These are phyloP conservation scores for Morone chrysops DNA, from an alignment of 2,113 vertebrate genomes.

Conservation along the genomic window DNA sequence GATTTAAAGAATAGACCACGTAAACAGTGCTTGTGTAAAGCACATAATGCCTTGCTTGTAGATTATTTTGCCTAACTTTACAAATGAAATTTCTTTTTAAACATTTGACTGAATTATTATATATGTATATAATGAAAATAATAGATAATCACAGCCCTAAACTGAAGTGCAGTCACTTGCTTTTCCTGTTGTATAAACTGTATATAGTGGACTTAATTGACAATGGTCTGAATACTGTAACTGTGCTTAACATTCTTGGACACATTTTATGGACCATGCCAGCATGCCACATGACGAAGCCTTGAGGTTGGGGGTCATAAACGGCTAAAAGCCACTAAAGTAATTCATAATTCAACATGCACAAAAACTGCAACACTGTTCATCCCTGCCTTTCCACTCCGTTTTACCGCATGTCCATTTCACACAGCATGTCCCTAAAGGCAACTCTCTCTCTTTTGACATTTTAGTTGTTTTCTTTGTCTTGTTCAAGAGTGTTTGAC, in stretches of 20 bases:
- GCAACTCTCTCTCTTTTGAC: slow-evolving; percentile 38
- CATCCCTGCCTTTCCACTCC: slow-evolving; percentile 14
- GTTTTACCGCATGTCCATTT: slow-evolving; percentile 44
- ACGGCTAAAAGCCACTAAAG: slow-evolving; percentile 47
- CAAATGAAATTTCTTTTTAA: too few relatives aligned
- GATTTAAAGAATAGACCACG: too few relatives aligned
- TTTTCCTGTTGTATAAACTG: neutral
- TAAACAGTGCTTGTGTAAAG: too few relatives aligned
- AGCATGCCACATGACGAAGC: slow-evolving; percentile 4
- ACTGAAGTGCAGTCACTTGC: neutral
- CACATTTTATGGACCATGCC: slow-evolving; percentile 3
- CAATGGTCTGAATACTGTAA: neutral
- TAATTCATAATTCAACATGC: slow-evolving; percentile 44
- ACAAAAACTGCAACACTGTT: slow-evolving; percentile 1
- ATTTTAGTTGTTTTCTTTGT: slow-evolving; percentile 41
- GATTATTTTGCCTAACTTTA: too few relatives aligned
- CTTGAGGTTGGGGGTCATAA: slow-evolving; percentile 38
- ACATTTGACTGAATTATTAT: neutral
- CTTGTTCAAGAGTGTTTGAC: slow-evolving; percentile 17
- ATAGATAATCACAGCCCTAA: neutral
- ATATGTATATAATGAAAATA: neutral
- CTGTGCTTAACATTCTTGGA: neutral
- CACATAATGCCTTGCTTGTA: too few relatives aligned
- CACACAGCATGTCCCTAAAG: slow-evolving; percentile 36
- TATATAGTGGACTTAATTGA: neutral